A percentile compares a stretch with the other conserved stretches of the same genome.
Evolutionary conservation across 1,140 invertebrate species (phyloP).

Genomic region (Pteromalus puparum): DNA sequence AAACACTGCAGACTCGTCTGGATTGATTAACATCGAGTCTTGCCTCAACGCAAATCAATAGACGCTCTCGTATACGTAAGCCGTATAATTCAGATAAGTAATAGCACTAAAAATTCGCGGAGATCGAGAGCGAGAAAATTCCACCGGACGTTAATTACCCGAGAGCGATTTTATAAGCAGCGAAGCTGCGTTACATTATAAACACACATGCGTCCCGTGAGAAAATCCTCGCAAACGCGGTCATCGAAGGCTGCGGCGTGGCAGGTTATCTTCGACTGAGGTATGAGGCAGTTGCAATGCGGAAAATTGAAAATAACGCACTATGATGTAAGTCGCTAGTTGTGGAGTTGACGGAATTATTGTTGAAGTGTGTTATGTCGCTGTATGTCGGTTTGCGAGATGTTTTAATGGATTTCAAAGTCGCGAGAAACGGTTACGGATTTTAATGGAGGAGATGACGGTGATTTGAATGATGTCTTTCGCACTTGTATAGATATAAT

Average conservation of each 20-base stretch:
- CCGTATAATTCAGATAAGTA: too few relatives aligned
- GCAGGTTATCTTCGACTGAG: background rate
- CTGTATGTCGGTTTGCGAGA: background rate
- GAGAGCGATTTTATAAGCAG: background rate
- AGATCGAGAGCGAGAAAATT: conserved; percentile 7
- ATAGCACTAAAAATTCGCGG: background rate
- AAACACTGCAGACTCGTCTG: background rate
- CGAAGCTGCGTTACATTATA: background rate
- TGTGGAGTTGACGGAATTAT: conserved; percentile 23
- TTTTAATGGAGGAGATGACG: too few relatives aligned
- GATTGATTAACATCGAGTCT: conserved; percentile 4
- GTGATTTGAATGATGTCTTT: too few relatives aligned
- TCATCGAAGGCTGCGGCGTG: background rate
- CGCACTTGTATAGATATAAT: too few relatives aligned
- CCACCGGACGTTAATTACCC: conserved; percentile 22
- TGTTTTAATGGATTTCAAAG: background rate
- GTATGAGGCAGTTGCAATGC: conserved; percentile 13
- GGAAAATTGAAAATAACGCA: conserved; percentile 31
- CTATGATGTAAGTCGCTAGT: conserved; percentile 17
- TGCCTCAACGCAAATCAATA: background rate
- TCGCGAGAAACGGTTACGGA: background rate
- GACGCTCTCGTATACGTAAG: background rate
- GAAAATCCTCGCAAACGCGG: background rate
- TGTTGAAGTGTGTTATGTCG: background rate
- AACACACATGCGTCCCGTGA: background rate